These are phyloP conservation scores for Drosophila demipolita DNA, from an alignment of 2,888 invertebrate species.

Conservation along the genomic window DNA sequence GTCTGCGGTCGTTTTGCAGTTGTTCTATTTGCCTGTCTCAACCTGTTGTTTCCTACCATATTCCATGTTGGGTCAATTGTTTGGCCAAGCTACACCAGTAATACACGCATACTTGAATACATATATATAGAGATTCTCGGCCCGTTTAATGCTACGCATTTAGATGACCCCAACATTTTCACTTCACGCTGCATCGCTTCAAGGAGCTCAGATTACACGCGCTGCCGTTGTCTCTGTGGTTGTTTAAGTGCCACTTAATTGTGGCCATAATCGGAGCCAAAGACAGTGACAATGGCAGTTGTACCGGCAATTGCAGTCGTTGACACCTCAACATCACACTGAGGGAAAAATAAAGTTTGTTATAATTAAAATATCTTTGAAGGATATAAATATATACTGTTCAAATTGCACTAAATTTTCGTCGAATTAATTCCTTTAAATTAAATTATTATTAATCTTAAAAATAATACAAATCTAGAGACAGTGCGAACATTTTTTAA, in stretches of 20 bases:
- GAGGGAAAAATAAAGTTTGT: neutral
- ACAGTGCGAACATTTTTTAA: too few relatives aligned
- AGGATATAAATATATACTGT: neutral
- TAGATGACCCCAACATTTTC: constrained; percentile 19
- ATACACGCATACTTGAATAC: constrained; percentile 2
- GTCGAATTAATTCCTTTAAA: neutral
- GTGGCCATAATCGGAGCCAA: constrained; percentile 57
- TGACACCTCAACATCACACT: constrained; percentile 57
- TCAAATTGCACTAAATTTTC: neutral
- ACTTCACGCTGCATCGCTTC: constrained; percentile 33
- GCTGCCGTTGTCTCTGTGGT: constrained; percentile 18
- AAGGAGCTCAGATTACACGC: constrained; percentile 58
- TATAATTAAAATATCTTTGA: neutral
- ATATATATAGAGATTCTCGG: constrained; percentile 23
- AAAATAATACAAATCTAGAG: too few relatives aligned
- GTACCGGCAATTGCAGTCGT: constrained; percentile 57
- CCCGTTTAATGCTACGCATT: constrained; percentile 21
- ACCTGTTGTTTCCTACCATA: constrained; percentile 59
- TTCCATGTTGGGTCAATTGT: constrained; percentile 54
- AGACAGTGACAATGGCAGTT: constrained; percentile 27
- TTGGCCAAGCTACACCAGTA: constrained; percentile 24
- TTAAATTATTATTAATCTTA: neutral
- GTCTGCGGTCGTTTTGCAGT: constrained; percentile 47
- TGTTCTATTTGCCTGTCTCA: constrained; percentile 35
- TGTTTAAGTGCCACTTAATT: constrained; percentile 67